Percentiles rank a stretch among this genome's conserved stretches.
phyloP scores from a whole-genome alignment of 2,113 vertebrate species.

The Ciconia maguari region DNA sequence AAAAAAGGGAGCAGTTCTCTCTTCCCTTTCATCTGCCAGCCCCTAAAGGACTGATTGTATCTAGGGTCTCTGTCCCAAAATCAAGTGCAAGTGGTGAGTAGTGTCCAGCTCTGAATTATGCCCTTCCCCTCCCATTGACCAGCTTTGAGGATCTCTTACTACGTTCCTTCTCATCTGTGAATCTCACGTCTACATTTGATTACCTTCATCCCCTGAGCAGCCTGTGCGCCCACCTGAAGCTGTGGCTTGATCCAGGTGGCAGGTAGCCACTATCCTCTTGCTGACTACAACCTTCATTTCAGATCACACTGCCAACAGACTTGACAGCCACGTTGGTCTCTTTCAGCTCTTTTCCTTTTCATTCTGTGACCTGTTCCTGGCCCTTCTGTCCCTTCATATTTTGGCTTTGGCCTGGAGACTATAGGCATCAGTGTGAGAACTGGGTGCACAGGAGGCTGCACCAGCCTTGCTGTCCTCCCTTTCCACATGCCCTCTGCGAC shows the following conservation, averaged over 20 bases:
- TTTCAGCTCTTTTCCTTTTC: background rate
- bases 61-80: background rate
- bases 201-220: background rate
- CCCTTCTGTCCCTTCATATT: background rate
- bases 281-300: background rate
- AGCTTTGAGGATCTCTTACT: background rate
- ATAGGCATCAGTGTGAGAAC: background rate
- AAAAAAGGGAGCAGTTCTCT: background rate
- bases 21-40: background rate
- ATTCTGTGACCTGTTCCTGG: background rate
- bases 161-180: background rate
- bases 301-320: background rate
- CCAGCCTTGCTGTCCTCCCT: background rate
- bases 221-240: background rate
- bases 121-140: background rate
- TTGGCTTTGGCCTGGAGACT: background rate
- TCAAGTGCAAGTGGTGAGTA: background rate
- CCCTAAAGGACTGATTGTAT: background rate
- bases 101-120: background rate
- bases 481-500: background rate
- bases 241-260: background rate
- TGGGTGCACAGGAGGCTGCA: fast-evolving
- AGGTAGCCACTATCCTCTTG: background rate
- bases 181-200: background rate
- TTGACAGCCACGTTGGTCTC: fast-evolving